phyloP scores from a whole-genome alignment of 2,797 vertebrate species.

The Takifugu ocellatus region DNA sequence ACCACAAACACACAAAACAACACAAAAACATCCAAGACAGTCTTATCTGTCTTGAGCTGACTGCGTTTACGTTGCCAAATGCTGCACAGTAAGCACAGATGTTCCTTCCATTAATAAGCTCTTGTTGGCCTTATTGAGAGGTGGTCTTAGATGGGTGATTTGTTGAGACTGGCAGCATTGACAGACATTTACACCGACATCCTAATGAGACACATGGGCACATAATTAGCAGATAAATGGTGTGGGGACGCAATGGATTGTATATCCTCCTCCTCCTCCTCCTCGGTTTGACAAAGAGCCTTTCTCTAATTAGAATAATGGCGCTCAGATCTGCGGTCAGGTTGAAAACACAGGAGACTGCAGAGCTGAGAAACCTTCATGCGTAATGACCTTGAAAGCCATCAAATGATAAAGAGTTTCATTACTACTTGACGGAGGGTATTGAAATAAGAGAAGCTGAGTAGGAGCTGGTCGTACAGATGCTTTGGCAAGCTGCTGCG shows the following conservation, averaged over 20 bases:
- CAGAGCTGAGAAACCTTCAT: conserved; percentile 28
- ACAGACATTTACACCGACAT: conserved; percentile 45
- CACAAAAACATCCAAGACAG: no score
- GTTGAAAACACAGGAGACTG: conserved; percentile 14
- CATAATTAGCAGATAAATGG: conserved; percentile 55
- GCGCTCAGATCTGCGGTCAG: conserved; percentile 44
- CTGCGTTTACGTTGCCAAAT: no score
- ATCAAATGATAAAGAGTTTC: conserved; percentile 6
- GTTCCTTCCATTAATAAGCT: neutral
- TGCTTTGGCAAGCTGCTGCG: no score
- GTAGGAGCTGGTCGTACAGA: neutral
- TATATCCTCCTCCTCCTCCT: conserved; percentile 31
- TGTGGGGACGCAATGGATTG: conserved; percentile 49
- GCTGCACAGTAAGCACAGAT: no score
- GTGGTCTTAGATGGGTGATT: conserved; percentile 25
- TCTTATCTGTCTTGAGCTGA: no score
- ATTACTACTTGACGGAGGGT: neutral
- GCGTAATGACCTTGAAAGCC: conserved; percentile 37
- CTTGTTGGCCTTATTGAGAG: neutral
- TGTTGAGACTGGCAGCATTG: conserved; percentile 38
- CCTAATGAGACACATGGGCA: conserved; percentile 29
- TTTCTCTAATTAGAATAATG: conserved; percentile 66
- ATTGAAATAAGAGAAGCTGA: conserved; percentile 17
- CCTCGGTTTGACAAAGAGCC: conserved; percentile 29
- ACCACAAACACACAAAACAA: no score